Evolutionary conservation across 2,888 invertebrate species (phyloP).

Genomic region (Prosapia bicincta): DNA sequence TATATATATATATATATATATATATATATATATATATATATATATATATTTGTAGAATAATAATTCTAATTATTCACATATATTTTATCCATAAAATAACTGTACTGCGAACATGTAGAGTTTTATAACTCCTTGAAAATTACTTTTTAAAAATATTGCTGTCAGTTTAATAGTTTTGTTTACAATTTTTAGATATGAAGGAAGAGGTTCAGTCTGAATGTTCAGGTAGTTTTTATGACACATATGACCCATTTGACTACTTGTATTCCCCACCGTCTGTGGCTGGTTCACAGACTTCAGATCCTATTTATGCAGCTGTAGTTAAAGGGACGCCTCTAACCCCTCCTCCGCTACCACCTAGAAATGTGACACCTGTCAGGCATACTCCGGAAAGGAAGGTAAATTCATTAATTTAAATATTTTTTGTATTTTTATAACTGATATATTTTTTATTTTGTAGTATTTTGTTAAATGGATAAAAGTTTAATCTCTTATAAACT

Average conservation of each 20-base stretch:
- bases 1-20: too few relatives aligned
- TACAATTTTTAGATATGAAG: slow-evolving; percentile 28
- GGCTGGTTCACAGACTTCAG: slow-evolving; percentile 57
- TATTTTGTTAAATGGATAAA: too few relatives aligned
- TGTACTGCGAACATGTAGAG: neutral
- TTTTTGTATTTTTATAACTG: too few relatives aligned
- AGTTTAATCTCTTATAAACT: too few relatives aligned
- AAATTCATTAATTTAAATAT: neutral
- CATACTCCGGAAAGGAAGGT: slow-evolving; percentile 23
- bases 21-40: too few relatives aligned
- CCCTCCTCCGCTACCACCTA: slow-evolving; percentile 36
- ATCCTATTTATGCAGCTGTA: slow-evolving; percentile 67
- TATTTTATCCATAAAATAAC: too few relatives aligned
- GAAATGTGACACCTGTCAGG: slow-evolving; percentile 26
- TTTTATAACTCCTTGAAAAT: neutral
- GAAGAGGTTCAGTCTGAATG: slow-evolving; percentile 52
- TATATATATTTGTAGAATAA: too few relatives aligned
- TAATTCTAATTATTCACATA: too few relatives aligned
- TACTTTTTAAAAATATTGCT: too few relatives aligned
- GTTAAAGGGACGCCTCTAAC: slow-evolving; percentile 45
- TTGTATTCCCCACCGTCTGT: slow-evolving; percentile 61
- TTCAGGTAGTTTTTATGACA: slow-evolving; percentile 63
- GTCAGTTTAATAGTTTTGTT: too few relatives aligned
- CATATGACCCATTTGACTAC: slow-evolving; percentile 76
- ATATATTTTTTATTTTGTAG: too few relatives aligned